Conservation (phyloP, 2,113 vertebrate species). For the Strix uralensis region DNA sequence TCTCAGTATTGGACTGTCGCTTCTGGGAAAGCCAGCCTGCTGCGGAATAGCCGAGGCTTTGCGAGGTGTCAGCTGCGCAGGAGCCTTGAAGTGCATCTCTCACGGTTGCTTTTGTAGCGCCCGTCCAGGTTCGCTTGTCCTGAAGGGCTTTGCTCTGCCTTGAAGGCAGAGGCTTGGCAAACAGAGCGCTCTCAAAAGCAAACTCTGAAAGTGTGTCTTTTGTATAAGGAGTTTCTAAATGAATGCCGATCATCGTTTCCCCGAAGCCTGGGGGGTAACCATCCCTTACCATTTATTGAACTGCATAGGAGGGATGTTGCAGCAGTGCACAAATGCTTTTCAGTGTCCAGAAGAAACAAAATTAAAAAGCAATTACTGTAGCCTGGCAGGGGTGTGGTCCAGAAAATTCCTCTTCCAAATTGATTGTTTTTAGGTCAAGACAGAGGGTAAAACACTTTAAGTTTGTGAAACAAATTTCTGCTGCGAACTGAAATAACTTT, state of each 20-base stretch:
- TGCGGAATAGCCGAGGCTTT: fast-evolving
- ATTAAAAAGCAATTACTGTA: background rate
- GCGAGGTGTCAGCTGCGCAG: fast-evolving
- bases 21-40: too few relatives aligned
- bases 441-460: background rate
- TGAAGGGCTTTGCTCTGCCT: background rate
- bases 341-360: background rate
- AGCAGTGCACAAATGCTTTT: background rate
- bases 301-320: background rate
- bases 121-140: background rate
- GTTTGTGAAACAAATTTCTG: background rate
- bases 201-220: background rate
- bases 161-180: background rate
- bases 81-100: background rate
- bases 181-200: fast-evolving
- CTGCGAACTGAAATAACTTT: background rate
- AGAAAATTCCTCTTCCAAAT: background rate
- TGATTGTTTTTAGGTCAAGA: background rate
- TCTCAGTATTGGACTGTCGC: background rate
- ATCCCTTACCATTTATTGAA: background rate
- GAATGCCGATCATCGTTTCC: fast-evolving
- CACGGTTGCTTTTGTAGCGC: too few relatives aligned
- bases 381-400: background rate
- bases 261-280: background rate
- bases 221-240: background rate